phyloP scores from a whole-genome alignment of 2,888 invertebrate genomes.

The Hymenopus coronatus region DNA sequence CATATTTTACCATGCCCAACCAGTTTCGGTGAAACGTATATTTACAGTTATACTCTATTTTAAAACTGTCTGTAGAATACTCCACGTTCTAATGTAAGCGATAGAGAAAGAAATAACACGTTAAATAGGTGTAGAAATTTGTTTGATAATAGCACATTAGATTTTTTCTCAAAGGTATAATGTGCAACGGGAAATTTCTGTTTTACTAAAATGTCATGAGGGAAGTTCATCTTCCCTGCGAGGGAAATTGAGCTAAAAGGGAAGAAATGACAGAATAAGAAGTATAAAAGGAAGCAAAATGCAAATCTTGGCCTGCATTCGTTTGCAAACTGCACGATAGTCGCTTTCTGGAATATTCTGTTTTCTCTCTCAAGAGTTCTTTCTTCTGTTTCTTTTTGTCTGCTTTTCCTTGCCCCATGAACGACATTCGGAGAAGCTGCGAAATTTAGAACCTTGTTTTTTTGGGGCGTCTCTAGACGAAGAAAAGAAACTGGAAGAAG shows the following conservation, averaged over 20 bases:
- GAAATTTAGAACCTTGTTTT: background rate
- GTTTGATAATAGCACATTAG: too few relatives aligned
- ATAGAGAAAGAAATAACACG: too few relatives aligned
- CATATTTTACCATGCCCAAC: too few relatives aligned
- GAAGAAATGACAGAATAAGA: background rate
- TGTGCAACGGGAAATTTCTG: too few relatives aligned
- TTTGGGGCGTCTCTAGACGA: too few relatives aligned
- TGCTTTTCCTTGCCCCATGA: background rate
- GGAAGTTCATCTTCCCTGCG: background rate
- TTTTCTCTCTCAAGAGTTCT: background rate
- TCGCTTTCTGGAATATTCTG: background rate
- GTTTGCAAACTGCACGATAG: background rate
- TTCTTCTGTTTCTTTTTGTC: background rate
- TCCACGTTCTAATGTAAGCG: too few relatives aligned
- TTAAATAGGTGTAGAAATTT: too few relatives aligned
- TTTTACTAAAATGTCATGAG: too few relatives aligned
- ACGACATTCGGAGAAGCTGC: background rate
- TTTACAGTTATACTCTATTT: too few relatives aligned
- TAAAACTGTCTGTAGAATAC: too few relatives aligned
- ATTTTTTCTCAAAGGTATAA: too few relatives aligned
- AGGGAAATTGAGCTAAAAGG: background rate
- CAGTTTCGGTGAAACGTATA: too few relatives aligned
- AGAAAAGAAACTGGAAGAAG: background rate
- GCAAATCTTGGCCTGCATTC: background rate
- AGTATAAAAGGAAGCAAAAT: background rate